Percentiles rank a stretch among this genome's conserved stretches.
Conservation (phyloP, 2,797 vertebrate genomes). For the Artibeus lituratus region DNA sequence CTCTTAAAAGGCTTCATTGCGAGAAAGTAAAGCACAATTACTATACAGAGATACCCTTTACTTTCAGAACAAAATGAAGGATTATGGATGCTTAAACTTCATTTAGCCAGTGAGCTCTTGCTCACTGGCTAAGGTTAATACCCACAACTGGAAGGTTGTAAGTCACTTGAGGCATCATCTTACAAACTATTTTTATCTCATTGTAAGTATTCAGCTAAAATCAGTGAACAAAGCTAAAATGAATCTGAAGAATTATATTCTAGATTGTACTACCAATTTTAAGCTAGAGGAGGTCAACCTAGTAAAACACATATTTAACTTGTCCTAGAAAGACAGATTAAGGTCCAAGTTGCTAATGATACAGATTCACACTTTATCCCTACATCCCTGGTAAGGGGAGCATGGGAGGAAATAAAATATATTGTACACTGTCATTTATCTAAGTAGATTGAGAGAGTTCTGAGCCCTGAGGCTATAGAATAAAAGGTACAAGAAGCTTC, state of each 20-base stretch:
- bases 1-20: not conserved
- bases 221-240: slow-evolving; percentile 2
- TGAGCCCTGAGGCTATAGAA: not conserved
- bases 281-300: not conserved
- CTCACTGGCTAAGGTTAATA: not conserved
- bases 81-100: not conserved
- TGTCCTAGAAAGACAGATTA: not conserved
- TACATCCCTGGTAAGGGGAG: not conserved
- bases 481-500: not conserved
- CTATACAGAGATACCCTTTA: not conserved
- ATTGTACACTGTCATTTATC: not conserved
- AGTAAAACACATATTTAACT: not conserved
- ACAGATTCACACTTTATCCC: not conserved
- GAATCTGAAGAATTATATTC: not conserved
- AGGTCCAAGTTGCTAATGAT: not conserved
- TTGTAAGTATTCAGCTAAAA: not conserved
- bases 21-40: not conserved
- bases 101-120: not conserved
- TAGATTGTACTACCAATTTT: not conserved
- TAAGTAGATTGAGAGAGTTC: not conserved
- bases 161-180: not conserved
- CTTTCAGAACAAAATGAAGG: not conserved
- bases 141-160: not conserved
- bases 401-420: not conserved
- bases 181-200: not conserved